These are phyloP conservation scores for Oikopleura dioica DNA, from an alignment of 23 tunicate species.

Conservation along the genomic window DNA sequence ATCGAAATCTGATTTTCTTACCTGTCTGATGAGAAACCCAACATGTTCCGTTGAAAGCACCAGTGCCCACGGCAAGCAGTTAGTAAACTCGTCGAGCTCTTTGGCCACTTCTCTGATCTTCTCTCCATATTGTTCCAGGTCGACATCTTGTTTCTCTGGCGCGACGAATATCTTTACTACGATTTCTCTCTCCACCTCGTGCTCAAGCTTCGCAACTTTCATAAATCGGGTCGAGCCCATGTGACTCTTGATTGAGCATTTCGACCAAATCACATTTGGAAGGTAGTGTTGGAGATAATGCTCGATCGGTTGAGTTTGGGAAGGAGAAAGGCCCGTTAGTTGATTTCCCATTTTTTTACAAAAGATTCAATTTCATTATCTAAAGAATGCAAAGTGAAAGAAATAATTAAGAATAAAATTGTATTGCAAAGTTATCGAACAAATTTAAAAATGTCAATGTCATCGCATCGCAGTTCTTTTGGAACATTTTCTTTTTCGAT, in stretches of 20 bases:
- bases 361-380: too few relatives aligned
- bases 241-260: conserved; percentile 29
- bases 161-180: conserved; percentile 65
- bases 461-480: too few relatives aligned
- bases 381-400: too few relatives aligned
- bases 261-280: conserved; percentile 18
- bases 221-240: conserved; percentile 86
- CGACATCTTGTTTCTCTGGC: conserved; percentile 15
- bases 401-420: too few relatives aligned
- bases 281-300: conserved; percentile 24
- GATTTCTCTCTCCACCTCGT: background rate
- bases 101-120: conserved; percentile 22
- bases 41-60: too few relatives aligned
- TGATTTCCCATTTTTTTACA: conserved; percentile 52
- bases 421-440: too few relatives aligned
- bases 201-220: conserved; percentile 20
- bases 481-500: too few relatives aligned
- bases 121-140: conserved; percentile 16
- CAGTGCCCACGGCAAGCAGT: conserved; percentile 66
- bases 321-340: conserved; percentile 65
- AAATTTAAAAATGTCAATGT: too few relatives aligned
- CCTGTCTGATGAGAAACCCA: conserved; percentile 29
- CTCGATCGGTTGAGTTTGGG: conserved; percentile 54
- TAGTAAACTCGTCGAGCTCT: conserved; percentile 34
- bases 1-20: conserved; percentile 39